Conservation (phyloP, 1,140 invertebrate genomes). For the Lepidostoma basale region DNA sequence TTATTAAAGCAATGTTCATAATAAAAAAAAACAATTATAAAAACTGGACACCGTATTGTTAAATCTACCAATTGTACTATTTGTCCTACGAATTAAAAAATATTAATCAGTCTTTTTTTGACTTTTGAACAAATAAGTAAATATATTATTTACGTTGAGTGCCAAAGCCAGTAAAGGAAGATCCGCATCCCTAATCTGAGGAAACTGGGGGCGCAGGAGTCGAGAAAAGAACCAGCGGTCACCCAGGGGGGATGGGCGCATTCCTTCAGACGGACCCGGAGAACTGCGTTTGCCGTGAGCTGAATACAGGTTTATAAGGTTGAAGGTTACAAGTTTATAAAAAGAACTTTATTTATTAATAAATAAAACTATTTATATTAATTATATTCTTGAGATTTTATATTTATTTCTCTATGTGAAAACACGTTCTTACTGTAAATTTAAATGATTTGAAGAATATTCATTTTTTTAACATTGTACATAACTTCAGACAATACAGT, state of each 20-base stretch:
- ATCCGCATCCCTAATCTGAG: background rate
- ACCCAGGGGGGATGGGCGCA: background rate
- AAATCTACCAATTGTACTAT: too few relatives aligned
- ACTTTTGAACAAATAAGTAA: background rate
- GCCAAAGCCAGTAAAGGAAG: background rate
- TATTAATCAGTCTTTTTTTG: background rate
- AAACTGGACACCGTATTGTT: too few relatives aligned
- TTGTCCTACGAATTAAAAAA: too few relatives aligned
- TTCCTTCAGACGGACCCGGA: background rate
- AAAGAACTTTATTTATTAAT: background rate
- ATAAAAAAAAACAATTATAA: too few relatives aligned
- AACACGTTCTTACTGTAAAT: too few relatives aligned
- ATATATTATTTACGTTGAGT: slow-evolving; percentile 9
- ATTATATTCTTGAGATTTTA: too few relatives aligned
- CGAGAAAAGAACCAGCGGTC: slow-evolving; percentile 20
- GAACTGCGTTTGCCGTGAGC: slow-evolving; percentile 28
- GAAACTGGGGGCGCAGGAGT: slow-evolving; percentile 2
- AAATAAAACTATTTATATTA: too few relatives aligned
- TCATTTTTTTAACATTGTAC: too few relatives aligned
- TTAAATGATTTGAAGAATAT: too few relatives aligned
- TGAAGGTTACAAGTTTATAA: background rate
- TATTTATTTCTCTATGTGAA: too few relatives aligned
- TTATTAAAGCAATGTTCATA: too few relatives aligned
- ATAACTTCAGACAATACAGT: too few relatives aligned
- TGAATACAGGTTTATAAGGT: slow-evolving; percentile 3